Evolutionary conservation across 2,888 invertebrate genomes (phyloP).

Genomic region (Dryobotodes eremita): DNA sequence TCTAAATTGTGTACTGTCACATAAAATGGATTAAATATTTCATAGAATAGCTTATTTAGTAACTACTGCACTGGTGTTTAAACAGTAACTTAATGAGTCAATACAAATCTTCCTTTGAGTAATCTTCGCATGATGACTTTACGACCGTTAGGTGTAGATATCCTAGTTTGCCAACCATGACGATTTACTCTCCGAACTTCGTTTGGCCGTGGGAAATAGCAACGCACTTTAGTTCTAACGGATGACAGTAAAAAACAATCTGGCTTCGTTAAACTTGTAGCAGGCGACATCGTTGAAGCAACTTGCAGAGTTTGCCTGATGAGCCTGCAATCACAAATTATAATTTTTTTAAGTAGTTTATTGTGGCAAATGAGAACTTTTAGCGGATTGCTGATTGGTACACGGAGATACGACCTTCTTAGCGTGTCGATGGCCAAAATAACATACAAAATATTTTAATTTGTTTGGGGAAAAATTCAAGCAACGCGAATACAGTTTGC

Average conservation of each 20-base stretch:
- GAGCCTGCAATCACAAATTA: conserved; percentile 76
- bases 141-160: conserved; percentile 93
- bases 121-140: conserved; percentile 94
- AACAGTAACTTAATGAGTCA: conserved; percentile 90
- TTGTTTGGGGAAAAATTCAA: too few relatives aligned
- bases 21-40: not conserved
- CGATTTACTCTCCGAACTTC: conserved; percentile 93
- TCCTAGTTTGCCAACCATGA: conserved; percentile 93
- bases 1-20: not conserved
- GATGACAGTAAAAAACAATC: conserved; percentile 79
- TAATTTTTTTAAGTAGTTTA: too few relatives aligned
- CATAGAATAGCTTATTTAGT: conserved; percentile 19
- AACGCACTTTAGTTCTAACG: conserved; percentile 90
- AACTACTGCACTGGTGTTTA: conserved; percentile 14
- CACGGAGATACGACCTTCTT: not conserved
- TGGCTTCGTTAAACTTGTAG: conserved; percentile 77
- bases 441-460: not conserved
- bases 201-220: conserved; percentile 94
- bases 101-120: conserved; percentile 93
- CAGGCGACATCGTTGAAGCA: conserved; percentile 69
- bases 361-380: not conserved
- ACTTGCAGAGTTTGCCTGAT: conserved; percentile 77
- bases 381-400: not conserved
- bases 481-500: not conserved
- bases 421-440: not conserved